Percentiles rank a stretch among this genome's conserved stretches.
Conservation (phyloP, 2,797 vertebrate species). For the Acrossocheilus wenchowensis region DNA sequence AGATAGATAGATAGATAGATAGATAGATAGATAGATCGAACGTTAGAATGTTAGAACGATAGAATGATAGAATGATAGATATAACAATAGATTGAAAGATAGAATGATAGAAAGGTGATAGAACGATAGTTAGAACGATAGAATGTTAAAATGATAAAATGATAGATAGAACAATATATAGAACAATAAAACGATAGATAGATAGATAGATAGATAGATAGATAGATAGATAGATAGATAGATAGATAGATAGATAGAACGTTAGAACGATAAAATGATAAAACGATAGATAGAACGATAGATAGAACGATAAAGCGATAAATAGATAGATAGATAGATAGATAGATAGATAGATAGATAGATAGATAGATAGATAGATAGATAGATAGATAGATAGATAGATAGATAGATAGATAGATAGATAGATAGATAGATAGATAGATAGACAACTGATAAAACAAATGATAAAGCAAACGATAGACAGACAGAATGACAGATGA, state of each 20-base stretch:
- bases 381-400: background rate
- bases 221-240: too few species aligned
- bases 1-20: background rate
- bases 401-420: background rate
- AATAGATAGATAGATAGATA: too few species aligned
- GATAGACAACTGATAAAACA: fast-evolving
- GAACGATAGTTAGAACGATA: background rate
- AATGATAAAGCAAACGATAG: background rate
- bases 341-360: too few species aligned
- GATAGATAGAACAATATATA: background rate
- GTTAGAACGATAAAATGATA: background rate
- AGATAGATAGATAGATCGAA: background rate
- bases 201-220: too few species aligned
- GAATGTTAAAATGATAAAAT: background rate
- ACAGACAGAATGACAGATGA: background rate
- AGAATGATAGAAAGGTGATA: too few species aligned
- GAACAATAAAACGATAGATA: background rate
- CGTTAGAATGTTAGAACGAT: too few species aligned
- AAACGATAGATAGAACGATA: too few species aligned
- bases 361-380: background rate
- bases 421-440: background rate
- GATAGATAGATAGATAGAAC: background rate
- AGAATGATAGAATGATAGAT: too few species aligned
- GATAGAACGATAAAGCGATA: too few species aligned
- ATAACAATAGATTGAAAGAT: too few species aligned